A percentile compares a stretch with the other conserved stretches of the same genome.
Conservation (phyloP, 1,140 invertebrate genomes). For the Cyclargus thomasi region DNA sequence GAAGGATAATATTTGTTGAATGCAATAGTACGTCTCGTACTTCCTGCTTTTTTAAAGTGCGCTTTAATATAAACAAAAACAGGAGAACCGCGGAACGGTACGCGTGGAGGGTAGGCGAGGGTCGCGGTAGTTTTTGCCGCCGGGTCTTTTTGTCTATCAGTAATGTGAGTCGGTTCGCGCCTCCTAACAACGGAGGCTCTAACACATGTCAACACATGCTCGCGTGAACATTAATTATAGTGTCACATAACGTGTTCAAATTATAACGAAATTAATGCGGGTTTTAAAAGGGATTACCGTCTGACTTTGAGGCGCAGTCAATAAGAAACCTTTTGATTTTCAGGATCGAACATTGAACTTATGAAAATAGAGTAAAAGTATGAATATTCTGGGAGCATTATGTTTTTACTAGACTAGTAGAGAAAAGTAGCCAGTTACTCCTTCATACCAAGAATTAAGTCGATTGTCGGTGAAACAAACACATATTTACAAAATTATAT, state of each 20-base stretch:
- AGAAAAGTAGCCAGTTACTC: too few species aligned
- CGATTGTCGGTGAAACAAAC: too few species aligned
- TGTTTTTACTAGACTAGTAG: too few species aligned
- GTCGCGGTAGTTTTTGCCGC: conserved; percentile 42
- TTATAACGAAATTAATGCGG: conserved; percentile 6
- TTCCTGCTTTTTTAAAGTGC: conserved; percentile 27
- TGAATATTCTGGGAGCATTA: too few species aligned
- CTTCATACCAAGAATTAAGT: too few species aligned
- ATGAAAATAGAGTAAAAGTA: too few species aligned
- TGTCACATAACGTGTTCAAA: conserved; percentile 1
- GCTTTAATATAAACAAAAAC: conserved; percentile 25
- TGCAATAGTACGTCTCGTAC: conserved; percentile 38
- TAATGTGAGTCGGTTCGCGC: conserved; percentile 70
- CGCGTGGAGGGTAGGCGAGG: background rate
- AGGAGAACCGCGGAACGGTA: conserved; percentile 19
- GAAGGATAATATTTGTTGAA: conserved; percentile 56
- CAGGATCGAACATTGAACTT: too few species aligned
- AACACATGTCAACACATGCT: conserved; percentile 39
- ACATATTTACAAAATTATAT: too few species aligned
- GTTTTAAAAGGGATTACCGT: conserved; percentile 10
- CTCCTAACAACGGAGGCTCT: conserved; percentile 63
- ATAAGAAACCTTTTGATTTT: background rate
- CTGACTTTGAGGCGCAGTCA: background rate
- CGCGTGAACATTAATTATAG: conserved; percentile 49
- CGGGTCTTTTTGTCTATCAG: conserved; percentile 68